Conservation (phyloP, 2,888 invertebrate species). For the Xanthia icteritia region DNA sequence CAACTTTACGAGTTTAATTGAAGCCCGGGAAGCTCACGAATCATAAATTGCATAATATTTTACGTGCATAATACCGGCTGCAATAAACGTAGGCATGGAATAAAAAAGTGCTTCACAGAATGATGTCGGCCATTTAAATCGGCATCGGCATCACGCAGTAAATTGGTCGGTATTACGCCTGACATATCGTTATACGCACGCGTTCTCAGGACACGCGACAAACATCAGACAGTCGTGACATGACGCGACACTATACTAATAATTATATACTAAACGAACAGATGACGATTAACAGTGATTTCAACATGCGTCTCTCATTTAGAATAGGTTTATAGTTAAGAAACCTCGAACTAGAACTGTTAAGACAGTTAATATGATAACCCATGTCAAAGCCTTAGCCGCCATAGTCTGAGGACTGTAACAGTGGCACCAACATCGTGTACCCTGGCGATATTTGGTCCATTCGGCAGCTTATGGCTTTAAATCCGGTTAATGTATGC, state of each 20-base stretch:
- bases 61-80: conserved; percentile 40
- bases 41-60: conserved; percentile 54
- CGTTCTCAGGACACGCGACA: not conserved
- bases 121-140: conserved; percentile 47
- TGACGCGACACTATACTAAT: not conserved
- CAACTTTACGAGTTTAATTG: conserved; percentile 34
- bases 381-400: not conserved
- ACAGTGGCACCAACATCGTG: not conserved
- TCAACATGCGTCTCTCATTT: too few species aligned
- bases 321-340: not conserved
- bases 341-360: not conserved
- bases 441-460: not conserved
- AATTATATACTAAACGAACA: not conserved
- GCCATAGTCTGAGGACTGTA: not conserved
- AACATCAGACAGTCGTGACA: not conserved
- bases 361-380: not conserved
- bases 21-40: conserved; percentile 21
- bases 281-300: too few species aligned
- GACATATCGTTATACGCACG: conserved; percentile 28
- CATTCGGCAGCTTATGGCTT: conserved; percentile 17
- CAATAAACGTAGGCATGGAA: conserved; percentile 43
- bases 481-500: conserved; percentile 44
- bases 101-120: conserved; percentile 46
- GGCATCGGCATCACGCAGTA: conserved; percentile 25
- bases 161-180: conserved; percentile 25